Evolutionary conservation across 2,888 invertebrate genomes (phyloP).

Genomic region (Tipula helvola): DNA sequence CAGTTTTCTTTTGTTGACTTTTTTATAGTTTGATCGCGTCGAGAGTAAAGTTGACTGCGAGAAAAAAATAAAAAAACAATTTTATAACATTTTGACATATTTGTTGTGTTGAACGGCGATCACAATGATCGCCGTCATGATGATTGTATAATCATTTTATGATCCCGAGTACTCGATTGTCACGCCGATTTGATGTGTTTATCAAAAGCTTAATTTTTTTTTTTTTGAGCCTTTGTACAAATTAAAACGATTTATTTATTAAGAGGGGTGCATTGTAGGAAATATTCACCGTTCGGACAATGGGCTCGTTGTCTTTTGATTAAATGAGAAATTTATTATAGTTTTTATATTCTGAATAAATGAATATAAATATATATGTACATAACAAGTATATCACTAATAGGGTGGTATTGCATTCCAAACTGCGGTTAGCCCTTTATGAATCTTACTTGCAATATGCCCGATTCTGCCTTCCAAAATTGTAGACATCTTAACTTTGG

Average conservation of each 20-base stretch:
- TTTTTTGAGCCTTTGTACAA: too few species aligned
- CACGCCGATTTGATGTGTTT: background rate
- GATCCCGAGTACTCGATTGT: background rate
- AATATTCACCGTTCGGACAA: background rate
- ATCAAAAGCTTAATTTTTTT: too few species aligned
- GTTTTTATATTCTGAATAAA: background rate
- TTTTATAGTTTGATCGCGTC: background rate
- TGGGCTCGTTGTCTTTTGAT: background rate
- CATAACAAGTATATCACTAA: background rate
- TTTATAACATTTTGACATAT: background rate
- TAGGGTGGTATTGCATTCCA: too few species aligned
- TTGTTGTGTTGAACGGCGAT: background rate
- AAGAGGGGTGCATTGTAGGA: background rate
- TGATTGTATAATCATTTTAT: background rate
- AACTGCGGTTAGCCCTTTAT: too few species aligned
- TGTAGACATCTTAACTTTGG: too few species aligned
- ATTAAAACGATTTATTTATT: too few species aligned
- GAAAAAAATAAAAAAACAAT: background rate
- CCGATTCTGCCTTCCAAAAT: too few species aligned
- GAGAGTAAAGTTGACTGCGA: background rate
- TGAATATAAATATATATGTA: background rate
- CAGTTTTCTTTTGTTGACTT: slow-evolving; percentile 6
- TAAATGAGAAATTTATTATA: background rate
- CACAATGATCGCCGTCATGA: background rate
- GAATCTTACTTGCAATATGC: too few species aligned